Conservation (phyloP, 2,888 invertebrate genomes). For the Calameuta filiformis region DNA sequence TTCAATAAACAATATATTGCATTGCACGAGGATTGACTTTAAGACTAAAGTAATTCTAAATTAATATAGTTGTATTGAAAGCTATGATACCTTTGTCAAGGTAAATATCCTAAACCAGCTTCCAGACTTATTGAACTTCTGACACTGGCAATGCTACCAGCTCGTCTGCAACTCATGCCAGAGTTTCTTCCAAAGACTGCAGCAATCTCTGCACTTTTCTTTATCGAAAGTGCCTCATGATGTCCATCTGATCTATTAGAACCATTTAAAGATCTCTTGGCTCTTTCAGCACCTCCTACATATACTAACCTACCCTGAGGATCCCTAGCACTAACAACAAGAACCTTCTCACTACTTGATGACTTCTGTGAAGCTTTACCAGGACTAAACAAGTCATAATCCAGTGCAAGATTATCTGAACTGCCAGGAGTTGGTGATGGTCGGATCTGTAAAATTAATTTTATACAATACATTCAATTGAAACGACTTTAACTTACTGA, state of each 20-base stretch:
- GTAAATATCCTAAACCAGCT: conserved; percentile 61
- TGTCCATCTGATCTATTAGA: conserved; percentile 46
- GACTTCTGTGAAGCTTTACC: conserved; percentile 53
- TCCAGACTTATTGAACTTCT: conserved; percentile 60
- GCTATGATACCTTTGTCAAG: conserved; percentile 36
- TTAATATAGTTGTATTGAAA: not conserved
- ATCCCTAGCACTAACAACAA: conserved; percentile 68
- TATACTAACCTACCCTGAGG: conserved; percentile 67
- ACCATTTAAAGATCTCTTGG: conserved; percentile 42
- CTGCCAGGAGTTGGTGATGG: conserved; percentile 60
- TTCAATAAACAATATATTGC: not conserved
- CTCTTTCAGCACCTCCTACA: conserved; percentile 60
- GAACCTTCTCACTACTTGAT: conserved; percentile 61
- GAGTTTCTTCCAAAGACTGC: conserved; percentile 80
- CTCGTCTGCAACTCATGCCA: conserved; percentile 45
- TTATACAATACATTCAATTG: not conserved
- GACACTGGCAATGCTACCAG: conserved; percentile 57
- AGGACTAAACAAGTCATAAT: conserved; percentile 77
- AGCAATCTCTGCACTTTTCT: conserved; percentile 90
- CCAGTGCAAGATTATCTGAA: conserved; percentile 77
- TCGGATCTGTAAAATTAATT: conserved; percentile 38
- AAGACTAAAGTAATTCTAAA: not conserved
- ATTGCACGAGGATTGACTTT: not conserved
- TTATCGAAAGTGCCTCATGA: conserved; percentile 81
- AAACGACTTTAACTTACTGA: not conserved